Evolutionary conservation across 2,113 vertebrate species (phyloP).

Genomic region (Galbula dea): DNA sequence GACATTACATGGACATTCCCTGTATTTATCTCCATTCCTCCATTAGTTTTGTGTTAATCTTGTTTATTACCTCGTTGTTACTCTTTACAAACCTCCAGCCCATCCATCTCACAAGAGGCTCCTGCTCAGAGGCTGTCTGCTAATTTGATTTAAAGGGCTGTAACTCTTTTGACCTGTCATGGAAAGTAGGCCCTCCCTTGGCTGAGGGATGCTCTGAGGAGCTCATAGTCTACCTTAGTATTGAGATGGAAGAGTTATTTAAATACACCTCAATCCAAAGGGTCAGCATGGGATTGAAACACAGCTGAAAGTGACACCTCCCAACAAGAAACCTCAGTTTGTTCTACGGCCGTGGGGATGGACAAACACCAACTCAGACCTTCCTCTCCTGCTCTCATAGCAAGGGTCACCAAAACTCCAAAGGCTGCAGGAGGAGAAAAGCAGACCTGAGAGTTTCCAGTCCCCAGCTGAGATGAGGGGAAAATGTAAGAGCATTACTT

Average conservation of each 20-base stretch:
- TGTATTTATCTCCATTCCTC: background rate
- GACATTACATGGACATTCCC: background rate
- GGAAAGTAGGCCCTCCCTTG: background rate
- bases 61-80: background rate
- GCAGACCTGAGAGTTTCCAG: background rate
- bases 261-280: background rate
- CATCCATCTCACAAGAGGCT: background rate
- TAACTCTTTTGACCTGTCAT: background rate
- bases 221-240: background rate
- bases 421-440: background rate
- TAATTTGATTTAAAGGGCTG: constrained; percentile 14
- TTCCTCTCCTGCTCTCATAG: background rate
- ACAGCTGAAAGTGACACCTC: background rate
- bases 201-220: background rate
- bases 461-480: too few species aligned
- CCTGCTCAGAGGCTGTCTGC: background rate
- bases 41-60: constrained; percentile 21
- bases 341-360: rapidly evolving
- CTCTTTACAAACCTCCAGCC: background rate
- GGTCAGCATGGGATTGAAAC: background rate
- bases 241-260: background rate
- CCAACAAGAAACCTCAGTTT: background rate
- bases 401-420: background rate
- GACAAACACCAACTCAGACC: background rate
- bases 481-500: background rate